Evolutionary conservation across 1,140 invertebrate genomes (phyloP), one percentile per base, ranked within the genome.

Genomic region (Musca vetustissima): DNA sequence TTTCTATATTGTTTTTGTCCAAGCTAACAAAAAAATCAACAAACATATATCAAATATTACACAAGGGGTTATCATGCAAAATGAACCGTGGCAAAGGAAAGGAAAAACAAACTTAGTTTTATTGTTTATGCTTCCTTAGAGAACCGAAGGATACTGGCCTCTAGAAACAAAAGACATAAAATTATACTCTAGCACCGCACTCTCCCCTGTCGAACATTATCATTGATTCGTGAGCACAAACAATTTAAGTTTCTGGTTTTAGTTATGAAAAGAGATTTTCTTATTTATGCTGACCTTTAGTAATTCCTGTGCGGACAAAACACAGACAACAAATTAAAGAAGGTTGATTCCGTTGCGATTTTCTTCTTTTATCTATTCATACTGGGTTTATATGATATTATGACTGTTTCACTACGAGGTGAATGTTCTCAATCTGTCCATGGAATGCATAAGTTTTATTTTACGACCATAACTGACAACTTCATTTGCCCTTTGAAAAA

Each of bases 391-490:
- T 43, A 43, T 43, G 4, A 11, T 13, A 43, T 2, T 6, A 13
- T 43, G 36, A 7, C 11, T 4, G 28, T 32, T 32, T 9, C 36
- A 11, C 11, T 11, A 43, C 36, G 11, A 43, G 36, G 36, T 43
- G 36, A 43, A 43, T 43, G 1, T 43, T 9, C 36, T 11, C 36
- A 43, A 43, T 11, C 36, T 7, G 36, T 28, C 28, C 8, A 28
- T 43, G 36, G 36, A 43, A 43, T 49, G 49, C 64, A 69, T 69
- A 69, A 69, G 22, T 66, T 69, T 53, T 55, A 17, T 69, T 69
- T 69, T 69, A 69, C 65, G 61, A 57, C 61, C 53, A 57, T 24
- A 21, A 66, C 64, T 69, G 68, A 69, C 68, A 69, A 53, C 61
- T 69, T 69, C 50, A 69, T 69, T 69, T 61, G 22, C 55, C 25